Conservation (phyloP, 2,797 vertebrate species). For the Leucoraja ocellata region DNA sequence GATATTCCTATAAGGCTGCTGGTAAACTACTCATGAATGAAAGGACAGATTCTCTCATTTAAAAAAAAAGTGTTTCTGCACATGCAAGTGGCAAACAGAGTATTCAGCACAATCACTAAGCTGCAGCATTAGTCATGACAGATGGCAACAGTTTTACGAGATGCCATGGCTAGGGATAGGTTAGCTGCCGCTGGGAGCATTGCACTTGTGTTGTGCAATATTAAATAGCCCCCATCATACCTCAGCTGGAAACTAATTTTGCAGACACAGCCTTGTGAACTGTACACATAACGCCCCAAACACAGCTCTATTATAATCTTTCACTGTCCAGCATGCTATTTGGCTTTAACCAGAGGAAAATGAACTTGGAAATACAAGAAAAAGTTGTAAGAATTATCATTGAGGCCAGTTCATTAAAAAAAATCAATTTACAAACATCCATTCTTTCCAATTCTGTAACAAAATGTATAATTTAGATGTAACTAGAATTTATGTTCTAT, state of each 20-base stretch:
- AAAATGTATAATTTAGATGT: background rate
- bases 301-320: background rate
- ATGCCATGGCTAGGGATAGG: background rate
- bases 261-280: background rate
- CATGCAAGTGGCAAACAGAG: background rate
- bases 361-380: background rate
- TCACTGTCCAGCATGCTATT: background rate
- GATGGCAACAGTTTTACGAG: conserved; percentile 28
- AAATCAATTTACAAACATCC: no score
- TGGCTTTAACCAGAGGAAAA: background rate
- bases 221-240: background rate
- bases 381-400: no score
- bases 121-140: background rate
- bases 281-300: background rate
- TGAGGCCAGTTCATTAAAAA: background rate
- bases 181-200: background rate
- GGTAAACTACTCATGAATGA: background rate
- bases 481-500: background rate
- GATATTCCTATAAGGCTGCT: background rate
- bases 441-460: background rate
- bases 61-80: background rate
- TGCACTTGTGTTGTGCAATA: background rate
- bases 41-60: background rate
- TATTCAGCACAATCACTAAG: conserved; percentile 6
- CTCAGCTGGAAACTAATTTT: background rate